Base-by-base conservation (phyloP, 2,113 vertebrate species). In the Propithecus coquereli region DNA sequence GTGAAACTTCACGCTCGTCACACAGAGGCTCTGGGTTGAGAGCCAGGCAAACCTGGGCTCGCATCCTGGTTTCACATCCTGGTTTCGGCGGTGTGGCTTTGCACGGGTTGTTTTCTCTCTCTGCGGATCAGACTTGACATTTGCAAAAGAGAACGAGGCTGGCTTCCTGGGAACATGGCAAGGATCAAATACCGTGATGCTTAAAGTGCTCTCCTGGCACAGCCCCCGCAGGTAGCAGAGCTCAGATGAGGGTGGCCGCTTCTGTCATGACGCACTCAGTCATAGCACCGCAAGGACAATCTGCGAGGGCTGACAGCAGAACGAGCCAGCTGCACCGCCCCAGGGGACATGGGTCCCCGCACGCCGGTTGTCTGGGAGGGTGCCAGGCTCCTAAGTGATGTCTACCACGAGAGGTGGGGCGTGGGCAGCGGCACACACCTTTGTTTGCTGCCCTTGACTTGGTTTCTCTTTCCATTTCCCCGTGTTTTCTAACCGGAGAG, bases 171-270 rank as follows among this genome's bases (percentile, higher is more conserved):
- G 32, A 20, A 76, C 13, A 32, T 2, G 9, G 37, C 18, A n/a
- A n/a, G n/a, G 52, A 47, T 4, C 37, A 23, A 54, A 40, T 0
- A 12, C 27, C 6, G 80, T 4, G 5, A 32, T 0, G 47, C 66
- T 59, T 50, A 40, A 8, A 50, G 7, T 5, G 0, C 0, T 20
- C 32, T 52, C 70, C 20, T 20, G 6, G 45, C n/a, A 25, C 3
- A 4, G 43, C 23, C 6, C 6, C 45, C 30, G 86, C 27, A 25
- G 17, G 2, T 3, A 0, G 25, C 4, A 37, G 66, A 17, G 34
- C 25, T 66, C 47, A 3, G 3, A 8, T 4, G 3, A 43, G 0
- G 2, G 20, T 0, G 22, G 17, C 18, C 14, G 23, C 22, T 57
- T 40, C 32, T 52, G 4, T 20, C 52, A 14, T 3, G 22, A 27